Percentiles rank a stretch among this genome's conserved stretches.
Evolutionary conservation across 1,140 invertebrate species (phyloP).

Genomic region (Anastatus disparis): DNA sequence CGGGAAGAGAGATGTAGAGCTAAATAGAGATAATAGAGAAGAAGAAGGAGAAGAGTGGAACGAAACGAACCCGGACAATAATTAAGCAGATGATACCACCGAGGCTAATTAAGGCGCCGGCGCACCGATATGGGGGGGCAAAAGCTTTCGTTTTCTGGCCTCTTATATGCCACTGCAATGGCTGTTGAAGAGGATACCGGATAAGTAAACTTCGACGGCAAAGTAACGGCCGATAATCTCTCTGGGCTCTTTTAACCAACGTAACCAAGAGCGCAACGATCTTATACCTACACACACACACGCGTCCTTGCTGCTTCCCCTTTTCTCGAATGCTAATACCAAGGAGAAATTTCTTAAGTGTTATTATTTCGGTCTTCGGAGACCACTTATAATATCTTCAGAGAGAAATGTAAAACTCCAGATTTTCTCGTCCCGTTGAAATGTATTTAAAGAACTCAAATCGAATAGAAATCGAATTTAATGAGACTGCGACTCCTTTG

Average conservation of each 20-base stretch:
- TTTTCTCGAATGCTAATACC: background rate
- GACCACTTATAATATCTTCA: too few relatives aligned
- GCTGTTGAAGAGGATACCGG: background rate
- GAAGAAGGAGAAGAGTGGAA: background rate
- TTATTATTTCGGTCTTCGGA: too few relatives aligned
- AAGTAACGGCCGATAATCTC: conserved; percentile 47
- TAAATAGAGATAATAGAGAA: background rate
- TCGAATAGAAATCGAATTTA: too few relatives aligned
- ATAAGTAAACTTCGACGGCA: conserved; percentile 46
- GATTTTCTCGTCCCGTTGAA: too few relatives aligned
- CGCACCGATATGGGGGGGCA: conserved; percentile 4
- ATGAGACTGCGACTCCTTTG: too few relatives aligned
- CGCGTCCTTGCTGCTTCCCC: background rate
- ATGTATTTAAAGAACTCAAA: too few relatives aligned
- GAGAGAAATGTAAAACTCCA: too few relatives aligned
- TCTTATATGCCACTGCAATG: background rate
- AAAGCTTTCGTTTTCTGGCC: conserved; percentile 5
- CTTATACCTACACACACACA: background rate
- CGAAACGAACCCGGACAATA: conserved; percentile 46
- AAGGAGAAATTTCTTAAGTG: background rate
- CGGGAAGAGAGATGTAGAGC: too few relatives aligned
- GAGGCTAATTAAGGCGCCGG: conserved; percentile 48
- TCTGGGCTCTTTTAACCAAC: conserved; percentile 9
- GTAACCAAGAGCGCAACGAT: background rate
- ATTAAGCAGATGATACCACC: conserved; percentile 51